Evolutionary conservation across 35 echinoderm and acorn worm genomes (phyloP).

Genomic region (Ophiothrix spiculata): DNA sequence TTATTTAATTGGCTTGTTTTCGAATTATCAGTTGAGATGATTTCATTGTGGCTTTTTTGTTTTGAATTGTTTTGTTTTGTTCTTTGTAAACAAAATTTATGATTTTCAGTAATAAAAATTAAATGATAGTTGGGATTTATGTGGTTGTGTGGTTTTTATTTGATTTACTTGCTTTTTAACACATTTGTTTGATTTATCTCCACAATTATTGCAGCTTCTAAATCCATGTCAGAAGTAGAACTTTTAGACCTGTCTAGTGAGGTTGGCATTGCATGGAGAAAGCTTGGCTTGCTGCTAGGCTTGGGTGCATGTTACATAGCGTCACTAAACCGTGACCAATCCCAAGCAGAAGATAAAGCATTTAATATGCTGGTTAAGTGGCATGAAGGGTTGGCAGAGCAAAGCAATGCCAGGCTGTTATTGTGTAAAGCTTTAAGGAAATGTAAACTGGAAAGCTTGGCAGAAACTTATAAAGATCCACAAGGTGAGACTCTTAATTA

Average conservation of each 20-base stretch:
- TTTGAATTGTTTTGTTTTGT: too few species aligned
- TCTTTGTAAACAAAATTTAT: too few species aligned
- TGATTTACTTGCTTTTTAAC: too few species aligned
- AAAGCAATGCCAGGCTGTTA: background rate
- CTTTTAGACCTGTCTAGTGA: background rate
- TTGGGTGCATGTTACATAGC: background rate
- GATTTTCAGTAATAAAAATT: too few species aligned
- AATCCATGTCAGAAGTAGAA: background rate
- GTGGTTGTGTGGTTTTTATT: too few species aligned
- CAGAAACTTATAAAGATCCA: background rate
- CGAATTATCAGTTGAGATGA: too few species aligned
- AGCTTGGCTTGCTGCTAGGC: background rate
- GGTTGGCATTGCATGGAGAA: background rate
- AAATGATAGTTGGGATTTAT: too few species aligned
- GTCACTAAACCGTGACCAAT: background rate
- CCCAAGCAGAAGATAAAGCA: background rate
- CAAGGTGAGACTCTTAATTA: too few species aligned
- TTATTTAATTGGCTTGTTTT: too few species aligned
- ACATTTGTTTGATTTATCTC: too few species aligned
- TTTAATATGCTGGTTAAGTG: background rate
- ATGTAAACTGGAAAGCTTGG: background rate
- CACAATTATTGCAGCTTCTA: background rate
- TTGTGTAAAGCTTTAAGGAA: background rate
- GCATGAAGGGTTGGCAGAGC: background rate
- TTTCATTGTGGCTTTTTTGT: too few species aligned